Percentiles rank a stretch among this genome's conserved stretches.
Conservation (phyloP, 2,888 invertebrate species). For the Subacronicta megacephala region DNA sequence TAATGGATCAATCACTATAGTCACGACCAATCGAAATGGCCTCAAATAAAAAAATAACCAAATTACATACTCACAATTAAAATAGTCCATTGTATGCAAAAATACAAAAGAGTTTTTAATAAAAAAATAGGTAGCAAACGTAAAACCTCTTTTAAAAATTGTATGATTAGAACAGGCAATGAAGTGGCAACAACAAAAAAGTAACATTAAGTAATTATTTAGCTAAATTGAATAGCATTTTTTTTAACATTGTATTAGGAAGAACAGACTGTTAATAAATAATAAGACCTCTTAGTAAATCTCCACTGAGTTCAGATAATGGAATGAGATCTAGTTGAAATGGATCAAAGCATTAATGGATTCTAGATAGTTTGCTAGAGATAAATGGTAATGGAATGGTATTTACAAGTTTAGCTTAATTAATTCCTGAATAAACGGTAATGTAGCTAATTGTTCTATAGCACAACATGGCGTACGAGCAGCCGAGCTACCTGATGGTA, state of each 20-base stretch:
- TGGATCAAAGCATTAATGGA: neutral
- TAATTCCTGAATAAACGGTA: too few species aligned
- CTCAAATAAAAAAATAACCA: constrained; percentile 13
- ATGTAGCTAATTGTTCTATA: too few species aligned
- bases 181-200: neutral
- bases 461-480: too few species aligned
- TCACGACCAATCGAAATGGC: constrained; percentile 60
- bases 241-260: neutral
- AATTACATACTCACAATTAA: constrained; percentile 26
- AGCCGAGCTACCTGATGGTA: too few species aligned
- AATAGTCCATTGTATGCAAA: constrained; percentile 9
- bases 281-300: neutral
- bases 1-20: constrained; percentile 84
- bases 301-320: neutral
- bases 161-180: neutral
- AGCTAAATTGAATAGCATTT: neutral
- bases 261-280: neutral
- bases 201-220: neutral
- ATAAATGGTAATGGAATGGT: too few species aligned
- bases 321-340: neutral
- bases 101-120: constrained; percentile 1
- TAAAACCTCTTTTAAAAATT: neutral
- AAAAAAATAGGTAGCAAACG: neutral
- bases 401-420: too few species aligned
- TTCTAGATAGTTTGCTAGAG: neutral